Percentiles rank a stretch among this genome's conserved stretches.
These are phyloP conservation scores for Embidobia sp. DNA, from an alignment of 2,888 invertebrate species.

Conservation along the genomic window DNA sequence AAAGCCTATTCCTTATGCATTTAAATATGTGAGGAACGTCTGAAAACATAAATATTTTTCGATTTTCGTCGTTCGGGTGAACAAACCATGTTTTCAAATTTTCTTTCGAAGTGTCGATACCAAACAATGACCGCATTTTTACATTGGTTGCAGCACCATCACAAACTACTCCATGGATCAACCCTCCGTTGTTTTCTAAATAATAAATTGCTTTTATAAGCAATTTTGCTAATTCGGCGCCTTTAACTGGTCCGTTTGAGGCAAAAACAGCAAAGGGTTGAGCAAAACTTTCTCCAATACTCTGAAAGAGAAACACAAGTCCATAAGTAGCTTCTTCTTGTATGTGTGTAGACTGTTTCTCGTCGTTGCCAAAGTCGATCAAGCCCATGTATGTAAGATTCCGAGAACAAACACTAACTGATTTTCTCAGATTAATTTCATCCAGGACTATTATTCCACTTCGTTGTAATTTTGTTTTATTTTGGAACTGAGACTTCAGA, in stretches of 20 bases:
- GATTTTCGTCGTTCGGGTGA: constrained; percentile 23
- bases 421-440: constrained; percentile 63
- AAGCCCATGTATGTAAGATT: constrained; percentile 62
- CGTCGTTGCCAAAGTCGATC: constrained; percentile 63
- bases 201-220: constrained; percentile 33
- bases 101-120: constrained; percentile 3
- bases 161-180: constrained; percentile 39
- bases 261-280: constrained; percentile 66
- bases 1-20: constrained; percentile 37
- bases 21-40: constrained; percentile 35
- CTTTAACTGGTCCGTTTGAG: constrained; percentile 54
- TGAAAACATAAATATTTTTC: constrained; percentile 26
- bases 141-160: constrained; percentile 43
- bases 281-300: constrained; percentile 46
- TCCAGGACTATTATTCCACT: constrained; percentile 60
- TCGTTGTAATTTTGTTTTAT: constrained; percentile 37
- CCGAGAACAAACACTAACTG: constrained; percentile 47
- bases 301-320: constrained; percentile 63
- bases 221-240: constrained; percentile 54
- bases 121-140: constrained; percentile 31
- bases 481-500: constrained; percentile 39
- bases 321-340: constrained; percentile 53
- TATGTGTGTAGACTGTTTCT: constrained; percentile 33
- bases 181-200: constrained; percentile 41
- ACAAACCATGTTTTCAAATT: constrained; percentile 15